Evolutionary conservation across 2,113 vertebrate genomes (phyloP), one percentile per base, ranked within the genome.

Genomic region (Hippolais icterina): DNA sequence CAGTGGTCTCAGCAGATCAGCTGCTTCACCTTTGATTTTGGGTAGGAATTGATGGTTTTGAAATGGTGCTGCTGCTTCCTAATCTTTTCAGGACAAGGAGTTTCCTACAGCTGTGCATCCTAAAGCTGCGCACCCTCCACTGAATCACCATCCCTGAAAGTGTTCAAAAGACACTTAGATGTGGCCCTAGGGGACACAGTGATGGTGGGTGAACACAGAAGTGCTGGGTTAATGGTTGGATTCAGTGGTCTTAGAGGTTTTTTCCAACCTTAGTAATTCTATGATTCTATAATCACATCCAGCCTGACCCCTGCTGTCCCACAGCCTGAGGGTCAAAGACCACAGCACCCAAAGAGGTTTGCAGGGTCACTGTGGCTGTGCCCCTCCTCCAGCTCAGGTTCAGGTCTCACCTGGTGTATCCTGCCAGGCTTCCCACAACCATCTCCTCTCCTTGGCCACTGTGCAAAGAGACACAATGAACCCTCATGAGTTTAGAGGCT

Each of bases 321-420:
- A 2, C 29, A 70, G 47, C 42, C 57, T 0, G 0, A 33, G 41
- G 25, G 39, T 37, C 81, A 46, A 66, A 49, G 33, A 17, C 12
- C 57, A 31, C 57, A 44, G 56, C 37, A 23, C 1, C 0, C 49
- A 35, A 29, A 17, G n/a, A 5, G 15, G 4, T 56, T 72, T 82
- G 49, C 66, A 76, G 49, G 57, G 19, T 64, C 49, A n/a, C n/a
- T 31, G 1, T 42, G 53, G 18, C 35, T 82, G 42, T 72, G 41
- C 29, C 22, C 5, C 27, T 69, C 69, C 42, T 82, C 7, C 41
- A 79, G 33, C 85, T 84, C 2, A 1, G 69, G 41, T 39, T 39
- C 37, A 39, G 37, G 19, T 68, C 52, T 68, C 63, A 53, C 37
- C 35, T 6, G 25, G 12, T 18, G 13, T 28, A 6, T 27, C 63